Evolutionary conservation across 2,113 vertebrate genomes (phyloP).

Genomic region (Myotis davidii): DNA sequence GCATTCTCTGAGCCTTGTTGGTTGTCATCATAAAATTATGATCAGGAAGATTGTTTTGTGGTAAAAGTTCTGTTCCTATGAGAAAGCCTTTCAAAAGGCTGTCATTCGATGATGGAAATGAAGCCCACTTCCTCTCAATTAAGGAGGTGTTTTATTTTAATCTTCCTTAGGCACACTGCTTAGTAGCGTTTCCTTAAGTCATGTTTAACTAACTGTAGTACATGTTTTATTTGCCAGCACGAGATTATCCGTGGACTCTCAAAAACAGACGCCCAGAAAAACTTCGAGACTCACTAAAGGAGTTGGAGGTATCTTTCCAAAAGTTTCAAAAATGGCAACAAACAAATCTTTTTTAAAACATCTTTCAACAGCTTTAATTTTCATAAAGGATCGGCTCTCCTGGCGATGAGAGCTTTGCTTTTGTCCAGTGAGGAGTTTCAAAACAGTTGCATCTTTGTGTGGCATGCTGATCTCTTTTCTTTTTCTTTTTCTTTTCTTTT

Average conservation of each 20-base stretch:
- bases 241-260: conserved; percentile 93
- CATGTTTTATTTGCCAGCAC: conserved; percentile 86
- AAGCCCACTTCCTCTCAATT: conserved; percentile 67
- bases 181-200: conserved; percentile 58
- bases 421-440: conserved; percentile 84
- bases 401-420: conserved; percentile 89
- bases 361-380: conserved; percentile 97
- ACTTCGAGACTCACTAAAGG: conserved; percentile 94
- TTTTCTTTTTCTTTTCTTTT: conserved; percentile 24
- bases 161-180: conserved; percentile 59
- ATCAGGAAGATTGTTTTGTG: conserved; percentile 61
- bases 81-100: conserved; percentile 74
- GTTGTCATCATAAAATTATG: conserved; percentile 69
- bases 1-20: conserved; percentile 57
- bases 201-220: conserved; percentile 69
- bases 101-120: conserved; percentile 67
- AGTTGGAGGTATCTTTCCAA: conserved; percentile 93
- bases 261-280: conserved; percentile 93
- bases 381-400: conserved; percentile 89
- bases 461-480: conserved; percentile 75
- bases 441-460: conserved; percentile 93
- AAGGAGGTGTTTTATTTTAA: conserved; percentile 69
- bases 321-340: conserved; percentile 89
- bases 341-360: conserved; percentile 90
- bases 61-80: conserved; percentile 73